Percentiles rank a stretch among this genome's conserved stretches.
These are phyloP conservation scores for Callinectes sapidus DNA, from an alignment of 2,888 invertebrate genomes.

Conservation along the genomic window DNA sequence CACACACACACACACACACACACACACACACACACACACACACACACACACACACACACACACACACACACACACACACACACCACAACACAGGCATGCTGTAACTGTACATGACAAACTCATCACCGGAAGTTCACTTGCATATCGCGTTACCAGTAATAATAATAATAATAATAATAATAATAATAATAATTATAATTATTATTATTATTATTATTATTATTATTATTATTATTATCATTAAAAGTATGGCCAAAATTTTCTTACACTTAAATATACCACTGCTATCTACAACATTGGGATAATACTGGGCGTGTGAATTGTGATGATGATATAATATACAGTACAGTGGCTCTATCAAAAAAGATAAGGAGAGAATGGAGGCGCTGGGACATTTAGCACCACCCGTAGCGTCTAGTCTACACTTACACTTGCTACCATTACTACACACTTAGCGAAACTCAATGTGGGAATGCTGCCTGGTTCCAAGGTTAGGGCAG, in stretches of 20 bases:
- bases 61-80: conserved; percentile 53
- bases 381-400: neutral
- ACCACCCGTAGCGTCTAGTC: neutral
- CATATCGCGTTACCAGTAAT: neutral
- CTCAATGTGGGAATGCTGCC: neutral
- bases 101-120: neutral
- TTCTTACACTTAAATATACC: too few species aligned
- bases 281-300: too few species aligned
- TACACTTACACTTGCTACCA: neutral
- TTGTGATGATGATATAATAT: neutral
- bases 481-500: neutral
- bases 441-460: neutral
- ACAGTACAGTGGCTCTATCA: too few species aligned
- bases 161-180: neutral
- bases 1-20: neutral
- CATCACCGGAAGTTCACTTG: neutral
- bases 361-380: neutral
- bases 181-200: neutral
- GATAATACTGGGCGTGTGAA: neutral
- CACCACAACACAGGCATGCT: neutral
- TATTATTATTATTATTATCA: too few species aligned
- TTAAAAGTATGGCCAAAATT: too few species aligned
- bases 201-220: neutral
- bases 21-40: conserved; percentile 36
- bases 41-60: conserved; percentile 50